phyloP scores from a whole-genome alignment of 2,797 vertebrate genomes.

The Neosilurus mollespiculum region DNA sequence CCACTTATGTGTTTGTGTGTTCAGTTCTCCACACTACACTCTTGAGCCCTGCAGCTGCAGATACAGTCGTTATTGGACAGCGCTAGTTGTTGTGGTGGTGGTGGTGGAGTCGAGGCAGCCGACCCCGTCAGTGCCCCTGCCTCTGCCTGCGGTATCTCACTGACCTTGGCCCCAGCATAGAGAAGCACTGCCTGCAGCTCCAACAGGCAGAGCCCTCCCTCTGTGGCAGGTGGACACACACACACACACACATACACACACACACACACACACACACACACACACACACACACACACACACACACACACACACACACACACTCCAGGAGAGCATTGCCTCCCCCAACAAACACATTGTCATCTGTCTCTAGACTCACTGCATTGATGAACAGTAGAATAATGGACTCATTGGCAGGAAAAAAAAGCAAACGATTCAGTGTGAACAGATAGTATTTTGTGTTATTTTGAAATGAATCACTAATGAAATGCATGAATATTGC shows the following conservation, averaged over 20 bases:
- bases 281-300: conserved; percentile 35
- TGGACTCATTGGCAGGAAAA: conserved; percentile 30
- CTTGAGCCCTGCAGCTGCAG: conserved; percentile 67
- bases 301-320: conserved; percentile 37
- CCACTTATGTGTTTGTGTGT: conserved; percentile 8
- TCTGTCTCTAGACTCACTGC: conserved; percentile 47
- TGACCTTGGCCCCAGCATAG: conserved; percentile 79
- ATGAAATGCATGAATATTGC: neutral
- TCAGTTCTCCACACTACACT: conserved; percentile 53
- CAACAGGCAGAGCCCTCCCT: conserved; percentile 70
- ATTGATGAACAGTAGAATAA: conserved; percentile 41
- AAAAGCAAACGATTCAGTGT: conserved; percentile 32
- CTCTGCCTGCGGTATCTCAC: conserved; percentile 63
- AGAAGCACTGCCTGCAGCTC: conserved; percentile 69
- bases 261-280: conserved; percentile 34
- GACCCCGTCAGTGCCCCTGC: conserved; percentile 46
- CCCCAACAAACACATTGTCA: conserved; percentile 72
- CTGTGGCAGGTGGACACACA: conserved; percentile 70
- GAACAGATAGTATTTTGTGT: neutral
- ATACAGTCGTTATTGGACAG: conserved; percentile 79
- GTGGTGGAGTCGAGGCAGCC: conserved; percentile 53
- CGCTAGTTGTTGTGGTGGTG: conserved; percentile 32
- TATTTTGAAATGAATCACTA: conserved; percentile 8
- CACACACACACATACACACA: conserved; percentile 33
- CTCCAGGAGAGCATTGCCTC: conserved; percentile 65